Base-by-base conservation (phyloP, 2,797 vertebrate genomes). In the Sarcoramphus papa region DNA sequence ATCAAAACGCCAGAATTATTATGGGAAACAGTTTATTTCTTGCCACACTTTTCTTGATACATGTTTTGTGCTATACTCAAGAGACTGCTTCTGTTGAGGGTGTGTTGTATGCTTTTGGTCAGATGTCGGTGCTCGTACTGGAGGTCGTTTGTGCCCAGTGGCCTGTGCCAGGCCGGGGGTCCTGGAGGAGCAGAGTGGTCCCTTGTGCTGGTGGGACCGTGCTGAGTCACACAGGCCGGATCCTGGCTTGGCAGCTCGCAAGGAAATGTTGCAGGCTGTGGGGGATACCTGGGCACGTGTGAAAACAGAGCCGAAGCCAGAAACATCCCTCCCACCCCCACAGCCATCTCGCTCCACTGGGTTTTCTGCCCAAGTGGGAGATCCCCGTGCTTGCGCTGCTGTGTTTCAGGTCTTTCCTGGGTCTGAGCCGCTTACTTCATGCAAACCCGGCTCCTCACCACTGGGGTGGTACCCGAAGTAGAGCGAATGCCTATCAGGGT, bases 211-310 rank as follows among this genome's bases (percentile, higher is more conserved):
- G 27, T 35, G 51, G 35, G 56, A 45, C 69, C 2, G 0, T 57
- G 69, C 48, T 0, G 0, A 51, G 69, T 27, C 40, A 30, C 54
- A 20, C 0, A 0, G 68, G 37, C 33, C 2, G 0, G 24, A n/a
- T 37, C 35, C 53, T 51, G 41, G 23, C 68, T 48, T 64, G 56
- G 56, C 64, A 63, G 17, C 31, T 60, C 6, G 0, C 14, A 25
- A 31, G 67, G 54, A 76, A 85, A 37, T 4, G 0, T 4, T 3
- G 65, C 57, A 60, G 84, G n/a, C 31, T 33, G 24, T 6, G 35
- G 33, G 40, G 27, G 13, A 35, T 24, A 8, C 59, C 27, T 19
- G 31, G 24, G 8, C 9, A 5, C 0, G 0, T 67, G 77, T 40
- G 41, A 47, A 79, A 87, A 56, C 8, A 12, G 35, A 79, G 24